Percentiles rank a stretch among this genome's conserved stretches.
These are phyloP conservation scores for Pedetes capensis DNA, from an alignment of 2,113 vertebrate genomes.

Conservation along the genomic window DNA sequence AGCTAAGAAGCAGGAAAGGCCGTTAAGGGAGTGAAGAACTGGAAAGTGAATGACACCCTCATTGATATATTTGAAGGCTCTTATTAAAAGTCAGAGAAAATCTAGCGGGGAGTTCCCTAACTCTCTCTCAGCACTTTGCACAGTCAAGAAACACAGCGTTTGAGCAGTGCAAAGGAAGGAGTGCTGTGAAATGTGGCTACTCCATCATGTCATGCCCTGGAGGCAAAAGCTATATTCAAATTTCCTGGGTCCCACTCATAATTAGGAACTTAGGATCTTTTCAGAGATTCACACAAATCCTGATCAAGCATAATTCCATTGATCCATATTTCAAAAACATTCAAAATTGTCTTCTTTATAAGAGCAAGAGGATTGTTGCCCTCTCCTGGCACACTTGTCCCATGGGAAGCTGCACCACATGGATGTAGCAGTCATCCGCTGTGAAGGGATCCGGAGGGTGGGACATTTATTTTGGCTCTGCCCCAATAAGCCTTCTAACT, in stretches of 20 bases:
- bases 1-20: neutral
- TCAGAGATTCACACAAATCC: neutral
- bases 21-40: neutral
- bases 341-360: neutral
- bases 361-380: neutral
- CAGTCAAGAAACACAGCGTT: neutral
- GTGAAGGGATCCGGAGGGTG: rapidly evolving
- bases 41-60: neutral
- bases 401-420: rapidly evolving
- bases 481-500: neutral
- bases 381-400: neutral
- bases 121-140: neutral
- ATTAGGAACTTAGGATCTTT: neutral
- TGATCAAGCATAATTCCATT: neutral
- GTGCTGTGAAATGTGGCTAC: neutral
- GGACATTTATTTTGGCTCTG: neutral
- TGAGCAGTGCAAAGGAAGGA: neutral
- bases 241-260: neutral
- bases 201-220: neutral
- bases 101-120: neutral
- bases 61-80: neutral
- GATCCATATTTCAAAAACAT: neutral
- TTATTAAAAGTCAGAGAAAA: neutral
- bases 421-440: too few relatives aligned
- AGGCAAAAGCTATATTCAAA: neutral